Conservation (phyloP, 2,113 vertebrate species). For the Heteronetta atricapilla region DNA sequence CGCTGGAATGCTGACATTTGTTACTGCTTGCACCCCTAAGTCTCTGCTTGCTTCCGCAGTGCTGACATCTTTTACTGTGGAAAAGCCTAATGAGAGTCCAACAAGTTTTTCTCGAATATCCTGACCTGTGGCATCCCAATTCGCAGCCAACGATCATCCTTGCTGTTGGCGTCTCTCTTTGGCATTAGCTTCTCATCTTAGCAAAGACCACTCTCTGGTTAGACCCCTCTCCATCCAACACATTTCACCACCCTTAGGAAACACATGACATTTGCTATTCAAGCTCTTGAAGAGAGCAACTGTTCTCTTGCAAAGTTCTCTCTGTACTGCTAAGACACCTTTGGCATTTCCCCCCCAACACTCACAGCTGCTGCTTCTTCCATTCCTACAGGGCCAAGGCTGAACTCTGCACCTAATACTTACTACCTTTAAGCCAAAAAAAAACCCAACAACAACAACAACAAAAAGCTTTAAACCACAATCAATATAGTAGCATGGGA, state of each 20-base stretch:
- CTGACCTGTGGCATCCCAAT: neutral
- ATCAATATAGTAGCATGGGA: no score
- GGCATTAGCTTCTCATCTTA: neutral
- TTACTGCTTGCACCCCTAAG: rapidly evolving
- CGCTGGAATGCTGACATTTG: neutral
- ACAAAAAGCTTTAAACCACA: neutral
- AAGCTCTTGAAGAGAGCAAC: neutral
- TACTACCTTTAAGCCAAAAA: neutral
- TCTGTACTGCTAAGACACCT: neutral
- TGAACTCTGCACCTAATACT: neutral
- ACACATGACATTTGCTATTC: neutral
- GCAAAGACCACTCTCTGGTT: neutral
- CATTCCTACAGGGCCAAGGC: neutral
- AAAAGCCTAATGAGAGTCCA: neutral
- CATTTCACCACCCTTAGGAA: neutral
- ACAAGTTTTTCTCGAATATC: conserved; percentile 3
- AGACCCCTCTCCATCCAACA: neutral
- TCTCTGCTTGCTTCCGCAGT: neutral
- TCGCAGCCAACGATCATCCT: neutral
- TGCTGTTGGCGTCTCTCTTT: neutral
- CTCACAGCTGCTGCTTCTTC: neutral
- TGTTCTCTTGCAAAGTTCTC: neutral
- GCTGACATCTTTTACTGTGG: neutral
- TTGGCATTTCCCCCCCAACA: no score
- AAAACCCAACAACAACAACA: no score